Evolutionary conservation across 2,113 vertebrate genomes (phyloP).

Genomic region (Psittacula cyanocephala): DNA sequence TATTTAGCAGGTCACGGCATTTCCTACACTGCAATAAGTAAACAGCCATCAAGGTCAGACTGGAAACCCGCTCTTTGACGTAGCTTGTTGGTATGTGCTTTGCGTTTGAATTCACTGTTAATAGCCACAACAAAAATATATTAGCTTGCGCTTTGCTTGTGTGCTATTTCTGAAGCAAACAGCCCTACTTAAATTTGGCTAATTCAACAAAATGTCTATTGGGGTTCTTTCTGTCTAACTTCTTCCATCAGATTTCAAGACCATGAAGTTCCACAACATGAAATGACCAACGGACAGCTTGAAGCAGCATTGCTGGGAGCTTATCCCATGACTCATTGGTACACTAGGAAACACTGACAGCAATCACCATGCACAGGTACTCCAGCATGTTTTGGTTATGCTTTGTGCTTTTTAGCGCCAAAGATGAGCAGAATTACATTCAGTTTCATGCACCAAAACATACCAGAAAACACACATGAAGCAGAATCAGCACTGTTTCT

Average conservation of each 20-base stretch:
- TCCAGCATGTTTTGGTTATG: background rate
- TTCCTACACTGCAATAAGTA: background rate
- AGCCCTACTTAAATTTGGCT: background rate
- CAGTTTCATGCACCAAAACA: background rate
- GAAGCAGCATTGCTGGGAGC: background rate
- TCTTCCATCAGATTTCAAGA: background rate
- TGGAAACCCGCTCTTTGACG: background rate
- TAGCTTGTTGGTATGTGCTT: rapidly evolving
- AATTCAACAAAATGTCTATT: background rate
- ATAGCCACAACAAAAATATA: background rate
- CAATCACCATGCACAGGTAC: background rate
- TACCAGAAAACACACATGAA: background rate
- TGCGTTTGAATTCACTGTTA: background rate
- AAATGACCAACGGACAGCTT: background rate
- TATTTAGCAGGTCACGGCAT: background rate
- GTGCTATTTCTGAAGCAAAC: background rate
- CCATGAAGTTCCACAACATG: too few relatives aligned
- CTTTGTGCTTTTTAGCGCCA: background rate
- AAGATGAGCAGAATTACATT: background rate
- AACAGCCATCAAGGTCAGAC: background rate
- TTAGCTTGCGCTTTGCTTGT: background rate
- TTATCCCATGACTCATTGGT: background rate
- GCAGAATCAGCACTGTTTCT: background rate
- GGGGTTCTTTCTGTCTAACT: background rate
- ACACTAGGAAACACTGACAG: background rate